phyloP scores from a whole-genome alignment of 2,113 vertebrate genomes.

The Pan troglodytes region NHGRI_mPanTro3-v2.1_pri NC_086015.1:60139001-60139500 shows the following conservation, averaged over 20 bases:
- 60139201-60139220: not conserved
- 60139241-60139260: not conserved
- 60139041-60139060: not conserved
- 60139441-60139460: too few species aligned
- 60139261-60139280: not conserved
- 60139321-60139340: too few species aligned
- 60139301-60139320: not conserved
- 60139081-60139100: not conserved
- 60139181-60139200: not conserved
- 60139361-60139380: too few species aligned
- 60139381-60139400: too few species aligned
- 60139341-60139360: too few species aligned
- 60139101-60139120: not conserved
- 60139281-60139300: not conserved
- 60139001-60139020: not conserved
- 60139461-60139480: too few species aligned
- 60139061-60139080: not conserved
- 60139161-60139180: not conserved
- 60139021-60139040: not conserved
- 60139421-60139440: too few species aligned
- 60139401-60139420: too few species aligned
- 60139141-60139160: not conserved
- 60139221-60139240: not conserved
- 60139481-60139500: too few species aligned
- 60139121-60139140: not conserved